Evolutionary conservation across 1,140 invertebrate genomes (phyloP).

Genomic region (Lepidurus packardi): DNA sequence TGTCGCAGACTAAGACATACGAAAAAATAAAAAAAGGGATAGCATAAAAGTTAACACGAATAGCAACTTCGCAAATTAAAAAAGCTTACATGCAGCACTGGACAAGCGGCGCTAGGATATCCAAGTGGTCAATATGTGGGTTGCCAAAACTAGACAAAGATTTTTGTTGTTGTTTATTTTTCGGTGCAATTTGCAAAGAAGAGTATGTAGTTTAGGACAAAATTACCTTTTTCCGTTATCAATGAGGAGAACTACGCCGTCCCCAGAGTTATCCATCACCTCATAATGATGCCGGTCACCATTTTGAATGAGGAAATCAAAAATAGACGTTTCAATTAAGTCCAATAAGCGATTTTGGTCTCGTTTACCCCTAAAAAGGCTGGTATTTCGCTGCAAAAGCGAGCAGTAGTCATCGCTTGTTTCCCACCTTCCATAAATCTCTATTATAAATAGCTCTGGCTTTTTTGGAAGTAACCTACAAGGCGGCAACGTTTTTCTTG

Average conservation of each 20-base stretch:
- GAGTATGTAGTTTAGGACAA: conserved; percentile 27
- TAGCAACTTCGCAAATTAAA: background rate
- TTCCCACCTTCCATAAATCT: conserved; percentile 61
- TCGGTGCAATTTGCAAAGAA: conserved; percentile 29
- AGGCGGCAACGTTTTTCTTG: conserved; percentile 61
- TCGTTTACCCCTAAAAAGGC: conserved; percentile 45
- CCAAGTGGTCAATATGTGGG: conserved; percentile 70
- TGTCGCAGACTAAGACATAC: conserved; percentile 37
- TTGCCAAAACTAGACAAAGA: conserved; percentile 64
- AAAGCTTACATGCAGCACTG: conserved; percentile 79
- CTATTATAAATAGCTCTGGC: conserved; percentile 24
- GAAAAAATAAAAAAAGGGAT: conserved; percentile 28
- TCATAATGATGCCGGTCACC: conserved; percentile 91
- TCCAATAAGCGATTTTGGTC: conserved; percentile 62
- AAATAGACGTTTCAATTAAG: conserved; percentile 77
- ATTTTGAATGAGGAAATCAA: conserved; percentile 92
- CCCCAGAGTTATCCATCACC: conserved; percentile 54
- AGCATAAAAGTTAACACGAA: conserved; percentile 17
- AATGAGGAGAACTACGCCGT: conserved; percentile 69
- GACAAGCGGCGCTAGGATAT: conserved; percentile 81
- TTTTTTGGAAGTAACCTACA: conserved; percentile 42
- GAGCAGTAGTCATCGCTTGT: conserved; percentile 69
- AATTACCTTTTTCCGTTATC: conserved; percentile 83
- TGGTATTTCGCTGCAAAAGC: conserved; percentile 48
- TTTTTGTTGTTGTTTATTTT: background rate